A percentile compares a stretch with the other conserved stretches of the same genome.
phyloP scores from a whole-genome alignment of 2,113 vertebrate genomes.

The Corydoras maculifer region DNA sequence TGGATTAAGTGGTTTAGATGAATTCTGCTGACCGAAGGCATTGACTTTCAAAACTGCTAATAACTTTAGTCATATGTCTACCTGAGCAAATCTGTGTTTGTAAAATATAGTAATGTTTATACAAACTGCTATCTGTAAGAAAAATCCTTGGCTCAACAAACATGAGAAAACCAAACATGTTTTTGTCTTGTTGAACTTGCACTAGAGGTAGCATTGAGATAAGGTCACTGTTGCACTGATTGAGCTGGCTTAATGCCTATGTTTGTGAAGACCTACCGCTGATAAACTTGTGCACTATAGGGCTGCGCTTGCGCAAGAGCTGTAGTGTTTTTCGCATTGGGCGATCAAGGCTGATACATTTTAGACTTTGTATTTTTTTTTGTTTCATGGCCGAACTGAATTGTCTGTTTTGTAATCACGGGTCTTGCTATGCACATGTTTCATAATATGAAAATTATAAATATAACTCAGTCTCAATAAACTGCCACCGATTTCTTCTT shows the following conservation, averaged over 20 bases:
- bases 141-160: slow-evolving; percentile 7
- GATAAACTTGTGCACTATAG: slow-evolving; percentile 10
- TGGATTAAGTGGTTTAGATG: no score
- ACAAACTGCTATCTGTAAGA: neutral
- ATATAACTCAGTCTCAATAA: no score
- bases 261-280: slow-evolving; percentile 12
- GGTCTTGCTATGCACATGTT: no score
- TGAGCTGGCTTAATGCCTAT: slow-evolving; percentile 9
- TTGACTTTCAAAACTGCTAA: no score
- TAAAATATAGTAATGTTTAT: neutral
- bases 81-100: neutral
- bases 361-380: neutral
- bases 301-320: neutral
- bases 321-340: neutral
- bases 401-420: neutral
- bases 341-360: neutral
- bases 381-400: neutral
- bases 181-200: slow-evolving; percentile 7
- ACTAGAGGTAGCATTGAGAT: slow-evolving; percentile 21
- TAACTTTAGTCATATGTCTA: no score
- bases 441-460: no score
- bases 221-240: slow-evolving; percentile 15
- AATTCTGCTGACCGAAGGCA: no score
- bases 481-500: no score
- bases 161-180: slow-evolving; percentile 19